Evolutionary conservation across 2,113 vertebrate species (phyloP).

Genomic region (Dicrurus megarhynchus): DNA sequence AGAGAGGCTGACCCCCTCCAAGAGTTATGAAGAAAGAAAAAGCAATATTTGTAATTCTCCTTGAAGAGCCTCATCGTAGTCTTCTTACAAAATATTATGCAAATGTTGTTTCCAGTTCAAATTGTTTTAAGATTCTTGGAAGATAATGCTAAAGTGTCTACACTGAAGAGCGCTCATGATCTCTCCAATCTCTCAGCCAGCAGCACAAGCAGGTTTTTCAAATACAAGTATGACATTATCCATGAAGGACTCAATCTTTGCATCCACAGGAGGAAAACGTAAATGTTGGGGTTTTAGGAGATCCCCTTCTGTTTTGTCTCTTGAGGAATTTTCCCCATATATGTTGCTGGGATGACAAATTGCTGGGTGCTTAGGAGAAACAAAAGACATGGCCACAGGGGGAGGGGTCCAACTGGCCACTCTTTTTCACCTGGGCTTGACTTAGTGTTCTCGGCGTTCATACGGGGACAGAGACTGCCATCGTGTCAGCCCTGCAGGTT

Average conservation of each 20-base stretch:
- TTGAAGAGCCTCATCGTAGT: background rate
- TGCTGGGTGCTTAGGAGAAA: too few relatives aligned
- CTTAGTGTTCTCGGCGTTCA: too few relatives aligned
- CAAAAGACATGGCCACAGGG: too few relatives aligned
- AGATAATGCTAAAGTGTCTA: background rate
- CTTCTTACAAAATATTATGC: background rate
- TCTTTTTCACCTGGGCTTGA: too few relatives aligned
- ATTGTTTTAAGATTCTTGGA: background rate
- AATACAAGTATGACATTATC: background rate
- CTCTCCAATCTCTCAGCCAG: background rate
- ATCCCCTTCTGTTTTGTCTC: too few relatives aligned
- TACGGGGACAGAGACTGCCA: too few relatives aligned
- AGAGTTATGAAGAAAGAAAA: background rate
- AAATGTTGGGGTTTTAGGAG: too few relatives aligned
- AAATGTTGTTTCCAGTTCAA: background rate
- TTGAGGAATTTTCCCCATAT: too few relatives aligned
- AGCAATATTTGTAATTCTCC: background rate
- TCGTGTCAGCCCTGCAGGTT: too few relatives aligned
- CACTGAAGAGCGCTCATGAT: background rate
- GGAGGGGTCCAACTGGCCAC: too few relatives aligned
- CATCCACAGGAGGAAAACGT: background rate
- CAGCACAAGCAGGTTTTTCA: background rate
- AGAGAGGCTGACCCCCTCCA: background rate
- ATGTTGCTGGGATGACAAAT: too few relatives aligned
- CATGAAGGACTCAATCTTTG: background rate